These are phyloP conservation scores for Tragulus kanchil DNA, from an alignment of 2,113 vertebrate genomes.

Conservation along the genomic window DNA sequence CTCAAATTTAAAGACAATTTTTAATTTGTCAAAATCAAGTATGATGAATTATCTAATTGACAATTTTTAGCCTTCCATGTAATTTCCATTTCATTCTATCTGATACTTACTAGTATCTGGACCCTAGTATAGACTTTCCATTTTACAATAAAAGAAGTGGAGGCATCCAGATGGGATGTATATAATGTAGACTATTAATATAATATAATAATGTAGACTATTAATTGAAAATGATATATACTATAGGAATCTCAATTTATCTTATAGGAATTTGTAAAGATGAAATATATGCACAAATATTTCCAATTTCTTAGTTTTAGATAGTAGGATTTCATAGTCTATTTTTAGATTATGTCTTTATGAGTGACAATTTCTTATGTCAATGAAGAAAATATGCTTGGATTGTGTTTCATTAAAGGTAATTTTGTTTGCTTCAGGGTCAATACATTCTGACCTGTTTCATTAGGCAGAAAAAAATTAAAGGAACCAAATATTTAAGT, in stretches of 20 bases:
- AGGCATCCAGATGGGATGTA: background rate
- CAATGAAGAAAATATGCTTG: background rate
- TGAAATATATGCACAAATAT: background rate
- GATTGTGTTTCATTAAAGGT: constrained; percentile 10
- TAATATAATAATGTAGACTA: background rate
- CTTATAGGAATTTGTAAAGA: constrained; percentile 3
- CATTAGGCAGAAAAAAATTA: constrained; percentile 19
- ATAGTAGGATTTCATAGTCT: background rate
- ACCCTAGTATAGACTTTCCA: background rate
- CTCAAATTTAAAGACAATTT: constrained; percentile 24
- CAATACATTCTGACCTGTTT: background rate
- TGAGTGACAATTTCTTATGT: background rate
- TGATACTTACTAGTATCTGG: background rate
- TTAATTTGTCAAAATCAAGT: constrained; percentile 9
- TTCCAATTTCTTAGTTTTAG: constrained; percentile 35
- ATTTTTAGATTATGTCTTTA: constrained; percentile 6
- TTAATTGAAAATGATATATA: background rate
- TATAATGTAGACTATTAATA: background rate
- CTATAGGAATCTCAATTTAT: background rate
- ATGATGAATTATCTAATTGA: background rate
- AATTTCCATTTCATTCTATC: background rate
- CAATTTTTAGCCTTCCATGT: background rate
- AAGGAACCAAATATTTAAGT: background rate
- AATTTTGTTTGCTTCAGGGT: background rate
- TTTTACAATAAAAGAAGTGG: background rate